Percentiles rank a stretch among this genome's conserved stretches.
phyloP scores from a whole-genome alignment of 2,888 invertebrate genomes.

The Meta bourneti region DNA sequence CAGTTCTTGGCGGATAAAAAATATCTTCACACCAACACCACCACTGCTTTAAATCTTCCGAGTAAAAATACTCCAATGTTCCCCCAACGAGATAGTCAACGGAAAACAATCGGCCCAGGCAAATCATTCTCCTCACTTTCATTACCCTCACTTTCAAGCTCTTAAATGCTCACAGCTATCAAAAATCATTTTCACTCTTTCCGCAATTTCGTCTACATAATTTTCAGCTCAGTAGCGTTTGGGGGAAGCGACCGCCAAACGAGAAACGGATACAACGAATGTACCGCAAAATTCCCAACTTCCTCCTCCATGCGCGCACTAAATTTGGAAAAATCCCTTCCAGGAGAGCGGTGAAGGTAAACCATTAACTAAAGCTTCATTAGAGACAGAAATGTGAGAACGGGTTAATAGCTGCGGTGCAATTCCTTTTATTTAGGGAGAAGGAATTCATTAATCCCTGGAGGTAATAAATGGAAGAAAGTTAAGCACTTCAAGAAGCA shows the following conservation, averaged over 20 bases:
- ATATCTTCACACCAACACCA: too few species aligned
- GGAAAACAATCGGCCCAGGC: neutral
- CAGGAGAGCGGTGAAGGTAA: neutral
- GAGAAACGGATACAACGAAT: constrained; percentile 42
- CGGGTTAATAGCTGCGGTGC: constrained; percentile 43
- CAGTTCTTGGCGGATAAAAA: too few species aligned
- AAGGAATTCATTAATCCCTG: constrained; percentile 63
- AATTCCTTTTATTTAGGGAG: constrained; percentile 59
- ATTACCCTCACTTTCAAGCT: neutral
- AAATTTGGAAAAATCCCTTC: constrained; percentile 14
- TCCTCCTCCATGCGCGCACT: neutral
- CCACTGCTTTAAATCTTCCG: too few species aligned
- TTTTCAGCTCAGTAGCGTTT: constrained; percentile 21
- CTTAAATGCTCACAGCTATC: neutral
- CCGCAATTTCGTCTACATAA: constrained; percentile 1
- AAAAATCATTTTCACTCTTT: neutral
- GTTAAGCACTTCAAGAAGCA: constrained; percentile 28
- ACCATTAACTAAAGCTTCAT: constrained; percentile 62
- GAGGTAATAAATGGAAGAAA: constrained; percentile 59
- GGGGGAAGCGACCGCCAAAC: constrained; percentile 26
- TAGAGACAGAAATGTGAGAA: constrained; percentile 55
- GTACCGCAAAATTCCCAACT: constrained; percentile 18
- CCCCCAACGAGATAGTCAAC: too few species aligned
- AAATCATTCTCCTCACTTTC: neutral
- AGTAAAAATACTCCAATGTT: too few species aligned